Conservation (phyloP, 2,888 invertebrate genomes). For the Anorthoa munda region DNA sequence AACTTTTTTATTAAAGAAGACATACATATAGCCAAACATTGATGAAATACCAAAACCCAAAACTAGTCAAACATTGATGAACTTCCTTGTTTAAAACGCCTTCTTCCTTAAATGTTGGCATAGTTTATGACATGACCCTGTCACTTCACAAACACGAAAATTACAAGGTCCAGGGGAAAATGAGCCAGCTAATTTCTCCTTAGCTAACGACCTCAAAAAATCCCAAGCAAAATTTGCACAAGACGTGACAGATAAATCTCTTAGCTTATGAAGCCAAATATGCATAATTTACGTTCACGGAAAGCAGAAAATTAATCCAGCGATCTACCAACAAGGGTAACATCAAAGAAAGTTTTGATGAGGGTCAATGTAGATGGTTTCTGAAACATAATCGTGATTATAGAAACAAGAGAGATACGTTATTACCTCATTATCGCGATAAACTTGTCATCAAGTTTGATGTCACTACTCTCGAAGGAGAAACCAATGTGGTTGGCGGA, state of each 20-base stretch:
- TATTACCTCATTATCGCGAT: constrained; percentile 61
- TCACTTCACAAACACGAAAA: constrained; percentile 4
- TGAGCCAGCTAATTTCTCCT: background rate
- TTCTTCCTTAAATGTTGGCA: background rate
- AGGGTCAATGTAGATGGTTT: constrained; percentile 80
- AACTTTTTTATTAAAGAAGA: too few species aligned
- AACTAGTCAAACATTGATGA: background rate
- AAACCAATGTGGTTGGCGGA: constrained; percentile 28
- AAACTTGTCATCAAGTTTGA: constrained; percentile 56
- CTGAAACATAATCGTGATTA: constrained; percentile 68
- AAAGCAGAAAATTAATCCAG: constrained; percentile 76
- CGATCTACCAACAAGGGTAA: constrained; percentile 69
- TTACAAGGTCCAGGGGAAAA: background rate
- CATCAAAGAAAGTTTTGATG: constrained; percentile 80
- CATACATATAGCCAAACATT: too few species aligned
- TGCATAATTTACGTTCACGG: constrained; percentile 75
- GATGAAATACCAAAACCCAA: too few species aligned
- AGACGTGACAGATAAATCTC: constrained; percentile 43
- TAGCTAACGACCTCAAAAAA: background rate
- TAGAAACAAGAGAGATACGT: constrained; percentile 59
- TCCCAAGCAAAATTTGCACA: constrained; percentile 11
- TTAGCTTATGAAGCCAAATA: constrained; percentile 59
- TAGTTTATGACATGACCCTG: background rate
- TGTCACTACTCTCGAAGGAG: constrained; percentile 37
- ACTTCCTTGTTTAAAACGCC: background rate